A percentile compares a stretch with the other conserved stretches of the same genome.
Evolutionary conservation across 2,888 invertebrate genomes (phyloP).

Genomic region (Vanessa cardui): DNA sequence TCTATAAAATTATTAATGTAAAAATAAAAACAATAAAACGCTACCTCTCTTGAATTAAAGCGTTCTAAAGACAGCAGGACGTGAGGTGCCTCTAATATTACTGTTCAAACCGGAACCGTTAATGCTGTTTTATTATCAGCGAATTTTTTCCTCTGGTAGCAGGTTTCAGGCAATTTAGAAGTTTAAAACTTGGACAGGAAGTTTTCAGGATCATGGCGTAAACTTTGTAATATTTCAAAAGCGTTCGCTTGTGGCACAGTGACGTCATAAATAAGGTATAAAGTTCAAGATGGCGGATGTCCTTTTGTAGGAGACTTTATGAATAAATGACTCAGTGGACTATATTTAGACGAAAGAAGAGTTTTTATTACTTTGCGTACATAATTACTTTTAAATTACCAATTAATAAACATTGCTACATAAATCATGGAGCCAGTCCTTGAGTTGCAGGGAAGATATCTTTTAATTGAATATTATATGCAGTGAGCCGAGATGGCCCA

Average conservation of each 20-base stretch:
- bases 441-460: no score
- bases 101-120: constrained; percentile 25
- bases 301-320: neutral
- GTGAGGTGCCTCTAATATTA: constrained; percentile 36
- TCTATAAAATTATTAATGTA: no score
- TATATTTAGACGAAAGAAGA: no score
- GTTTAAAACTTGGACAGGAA: constrained; percentile 27
- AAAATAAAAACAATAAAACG: neutral
- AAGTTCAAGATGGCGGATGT: neutral
- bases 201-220: constrained; percentile 18
- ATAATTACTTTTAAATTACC: no score
- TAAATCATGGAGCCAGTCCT: no score
- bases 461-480: no score
- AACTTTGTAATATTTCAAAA: constrained; percentile 13
- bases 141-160: constrained; percentile 27
- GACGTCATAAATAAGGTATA: neutral
- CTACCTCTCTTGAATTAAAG: constrained; percentile 8
- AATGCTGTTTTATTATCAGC: constrained; percentile 37
- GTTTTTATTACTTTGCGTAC: no score
- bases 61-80: constrained; percentile 15
- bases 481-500: no score
- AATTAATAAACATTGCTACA: no score
- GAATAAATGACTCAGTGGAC: no score
- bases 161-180: constrained; percentile 33
- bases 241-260: neutral